Base-by-base conservation (phyloP, 1,140 invertebrate species). In the Drosophila melanica region DNA sequence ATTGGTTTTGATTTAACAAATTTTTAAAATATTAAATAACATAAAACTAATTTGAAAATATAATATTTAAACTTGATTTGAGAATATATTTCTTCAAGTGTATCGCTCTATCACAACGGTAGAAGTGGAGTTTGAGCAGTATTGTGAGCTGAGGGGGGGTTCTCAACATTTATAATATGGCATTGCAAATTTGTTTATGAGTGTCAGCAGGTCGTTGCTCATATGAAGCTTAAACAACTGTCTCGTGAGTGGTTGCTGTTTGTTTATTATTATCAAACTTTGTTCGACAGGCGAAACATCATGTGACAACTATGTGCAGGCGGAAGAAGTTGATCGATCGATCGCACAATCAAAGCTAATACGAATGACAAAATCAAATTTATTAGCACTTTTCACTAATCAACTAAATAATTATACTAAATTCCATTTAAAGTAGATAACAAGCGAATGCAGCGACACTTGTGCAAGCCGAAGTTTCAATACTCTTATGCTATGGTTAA, bases 141-240 rank as follows among this genome's bases (percentile, higher is more conserved):
- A 5, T 27, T 27, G 27, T 7, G 27, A 33, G n/a, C n/a, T n/a
- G n/a, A n/a, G n/a, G 30, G 33, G 33, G 33, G 9, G 33, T 10
- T 35, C 9, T 35, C 7, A 10, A 50, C 27, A 23, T 27, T 27
- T 48, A 50, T 33, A n/a, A 30, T 50, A 50, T 50, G 50, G 41
- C 58, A 51, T n/a, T 71, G 60, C 54, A 42, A 71, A 71, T 66
- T 72, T 48, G 60, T 65, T 71, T 71, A 71, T 44, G 45, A 65
- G 23, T 67, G 45, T 60, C 69, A 51, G 39, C 54, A 45, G 47
- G 16, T 68, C 37, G 35, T 30, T 58, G 30, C 37, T 50, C 44
- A 48, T 33, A 63, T 54, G 53, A 8, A 37, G 14, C 41, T 33
- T 30, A 9, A 18, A 4, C n/a, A 27, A 20, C 18, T 27, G 63